Evolutionary conservation across 2,797 vertebrate genomes (phyloP), one percentile per base, ranked within the genome.

Genomic region (Pseudochirops corinnae): DNA sequence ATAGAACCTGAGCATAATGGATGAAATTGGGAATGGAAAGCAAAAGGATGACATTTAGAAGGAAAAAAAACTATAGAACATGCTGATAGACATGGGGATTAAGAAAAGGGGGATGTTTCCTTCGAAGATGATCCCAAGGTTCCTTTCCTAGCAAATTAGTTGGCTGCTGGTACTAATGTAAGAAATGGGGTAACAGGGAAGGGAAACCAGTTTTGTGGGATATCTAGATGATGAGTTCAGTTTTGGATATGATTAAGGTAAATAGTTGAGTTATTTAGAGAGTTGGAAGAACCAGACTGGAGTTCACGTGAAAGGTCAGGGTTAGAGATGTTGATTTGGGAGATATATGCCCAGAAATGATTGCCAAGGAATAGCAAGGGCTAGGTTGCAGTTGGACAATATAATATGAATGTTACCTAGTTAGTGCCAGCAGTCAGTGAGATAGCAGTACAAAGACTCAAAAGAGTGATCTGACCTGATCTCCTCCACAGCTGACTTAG

Each of bases 101-200:
- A 90, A 74, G 24, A 94, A 87, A 56, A 90, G 91, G 91, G 55
- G 57, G 87, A 33, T 94, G 12, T 31, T 60, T 58, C 13, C 60
- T 62, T 67, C 82, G 56, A 62, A 33, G 5, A 53, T 87, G 58
- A 74, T 95, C 62, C 91, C 52, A 94, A 90, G n/a, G 39, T 62
- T 93, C 82, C 87, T 92, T 93, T 46, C 57, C 74, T 92, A 46
- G 92, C 26, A 62, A 90, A 1, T 93, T 97, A 92, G 55, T 93
- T 95, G 26, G 93, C 93, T 31, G 33, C 26, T 58, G 21, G 18
- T 93, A 55, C 74, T 53, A 14, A 93, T 74, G 92, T n/a, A 29
- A 92, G 50, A 94, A 33, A 56, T 52, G 14, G 7, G 33, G 50
- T 57, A 92, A 11, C 52, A 46, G 90, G 74, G 13, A 55, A 87